phyloP scores from a whole-genome alignment of 2,797 vertebrate species.

The Danio tinwini region DNA sequence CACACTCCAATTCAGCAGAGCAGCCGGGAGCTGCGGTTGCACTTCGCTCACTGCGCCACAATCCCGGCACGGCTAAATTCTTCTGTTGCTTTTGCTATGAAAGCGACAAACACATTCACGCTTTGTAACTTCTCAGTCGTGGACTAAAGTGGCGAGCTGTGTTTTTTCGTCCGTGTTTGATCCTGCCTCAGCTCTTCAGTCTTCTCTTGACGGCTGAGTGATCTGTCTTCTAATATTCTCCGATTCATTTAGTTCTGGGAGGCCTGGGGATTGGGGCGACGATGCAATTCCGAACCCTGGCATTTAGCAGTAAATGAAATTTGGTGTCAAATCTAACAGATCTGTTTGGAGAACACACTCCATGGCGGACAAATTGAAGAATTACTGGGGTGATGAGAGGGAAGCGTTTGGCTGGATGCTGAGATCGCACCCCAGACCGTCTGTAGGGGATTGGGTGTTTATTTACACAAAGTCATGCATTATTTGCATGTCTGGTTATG shows the following conservation, averaged over 20 bases:
- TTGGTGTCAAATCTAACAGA: conserved; percentile 66
- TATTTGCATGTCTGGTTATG: conserved; percentile 46
- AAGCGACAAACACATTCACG: conserved; percentile 36
- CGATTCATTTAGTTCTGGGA: conserved; percentile 45
- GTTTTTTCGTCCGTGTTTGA: not conserved
- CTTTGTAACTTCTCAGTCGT: conserved; percentile 43
- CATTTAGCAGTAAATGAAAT: conserved; percentile 66
- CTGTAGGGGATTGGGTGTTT: conserved; percentile 36
- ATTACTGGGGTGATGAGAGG: conserved; percentile 63
- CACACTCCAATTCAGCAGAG: conserved; percentile 64
- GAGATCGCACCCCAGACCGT: conserved; percentile 48
- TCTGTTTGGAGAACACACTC: conserved; percentile 54
- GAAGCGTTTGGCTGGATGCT: conserved; percentile 53
- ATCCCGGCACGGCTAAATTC: conserved; percentile 33
- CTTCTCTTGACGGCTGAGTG: conserved; percentile 7
- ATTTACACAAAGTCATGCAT: conserved; percentile 14
- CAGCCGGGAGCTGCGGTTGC: conserved; percentile 15
- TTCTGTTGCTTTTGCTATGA: conserved; percentile 25
- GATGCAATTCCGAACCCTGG: conserved; percentile 61
- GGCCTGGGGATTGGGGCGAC: conserved; percentile 39
- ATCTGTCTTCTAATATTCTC: conserved; percentile 44
- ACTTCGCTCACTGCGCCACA: conserved; percentile 42
- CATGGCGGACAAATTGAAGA: conserved; percentile 58
- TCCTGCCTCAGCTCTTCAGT: conserved; percentile 36
- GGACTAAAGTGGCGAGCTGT: not conserved